Conservation (phyloP, 2,888 invertebrate genomes). For the Bombyx huttoni region DNA sequence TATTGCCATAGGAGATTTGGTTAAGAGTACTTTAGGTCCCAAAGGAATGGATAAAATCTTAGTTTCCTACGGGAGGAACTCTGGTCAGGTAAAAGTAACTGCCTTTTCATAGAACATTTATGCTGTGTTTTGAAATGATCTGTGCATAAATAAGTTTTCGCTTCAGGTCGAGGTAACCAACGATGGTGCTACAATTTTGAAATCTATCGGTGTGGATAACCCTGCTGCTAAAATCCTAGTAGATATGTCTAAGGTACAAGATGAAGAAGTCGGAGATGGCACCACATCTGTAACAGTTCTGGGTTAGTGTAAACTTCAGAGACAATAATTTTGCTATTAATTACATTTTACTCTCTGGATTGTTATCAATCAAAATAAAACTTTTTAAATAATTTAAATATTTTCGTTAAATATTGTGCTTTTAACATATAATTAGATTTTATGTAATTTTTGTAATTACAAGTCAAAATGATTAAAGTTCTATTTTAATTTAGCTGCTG, state of each 20-base stretch:
- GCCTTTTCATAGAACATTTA: not conserved
- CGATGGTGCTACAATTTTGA: constrained; percentile 98
- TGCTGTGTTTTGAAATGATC: not conserved
- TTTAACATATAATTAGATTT: not conserved
- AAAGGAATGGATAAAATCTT: constrained; percentile 98
- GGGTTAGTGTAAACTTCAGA: constrained; percentile 49
- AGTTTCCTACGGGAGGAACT: constrained; percentile 83
- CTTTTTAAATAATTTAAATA: not conserved
- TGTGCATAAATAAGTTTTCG: not conserved
- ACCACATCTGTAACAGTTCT: constrained; percentile 99
- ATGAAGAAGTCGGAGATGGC: constrained; percentile 99
- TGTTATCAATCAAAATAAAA: no score
- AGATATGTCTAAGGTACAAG: constrained; percentile 98
- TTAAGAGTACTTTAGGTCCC: constrained; percentile 98
- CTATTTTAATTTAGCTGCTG: constrained; percentile 78
- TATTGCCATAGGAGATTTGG: constrained; percentile 97
- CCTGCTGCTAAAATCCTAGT: constrained; percentile 99
- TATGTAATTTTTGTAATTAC: no score
- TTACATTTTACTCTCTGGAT: no score
- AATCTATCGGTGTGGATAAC: constrained; percentile 97
- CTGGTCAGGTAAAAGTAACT: constrained; percentile 68
- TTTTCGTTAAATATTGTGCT: not conserved
- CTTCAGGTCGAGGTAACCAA: constrained; percentile 93
- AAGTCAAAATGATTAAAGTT: not conserved
- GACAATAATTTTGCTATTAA: no score